phyloP scores from a whole-genome alignment of 2,113 vertebrate genomes.

The Zosterops pallidus region DNA sequence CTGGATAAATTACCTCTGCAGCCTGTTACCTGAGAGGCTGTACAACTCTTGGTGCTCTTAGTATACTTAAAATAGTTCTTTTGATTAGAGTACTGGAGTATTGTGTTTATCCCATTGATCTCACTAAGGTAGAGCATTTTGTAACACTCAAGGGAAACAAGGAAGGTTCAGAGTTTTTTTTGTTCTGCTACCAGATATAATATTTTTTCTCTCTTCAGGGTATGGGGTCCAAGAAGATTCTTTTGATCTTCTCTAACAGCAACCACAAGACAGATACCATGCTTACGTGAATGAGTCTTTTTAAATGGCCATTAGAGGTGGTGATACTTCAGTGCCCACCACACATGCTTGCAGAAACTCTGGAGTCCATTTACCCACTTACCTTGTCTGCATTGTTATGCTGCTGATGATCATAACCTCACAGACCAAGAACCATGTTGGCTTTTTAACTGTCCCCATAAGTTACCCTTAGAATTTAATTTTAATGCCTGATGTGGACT shows the following conservation, averaged over 20 bases:
- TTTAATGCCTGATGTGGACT: neutral
- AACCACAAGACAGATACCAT: neutral
- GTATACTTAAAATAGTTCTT: neutral
- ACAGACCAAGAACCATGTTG: neutral
- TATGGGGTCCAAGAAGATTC: neutral
- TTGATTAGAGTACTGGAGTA: neutral
- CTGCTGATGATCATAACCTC: neutral
- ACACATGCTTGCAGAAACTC: neutral
- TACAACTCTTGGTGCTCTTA: neutral
- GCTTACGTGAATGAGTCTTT: neutral
- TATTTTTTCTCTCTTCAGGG: neutral
- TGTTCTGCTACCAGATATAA: neutral
- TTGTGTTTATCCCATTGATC: neutral
- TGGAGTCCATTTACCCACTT: neutral
- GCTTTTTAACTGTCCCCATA: neutral
- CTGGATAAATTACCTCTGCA: neutral
- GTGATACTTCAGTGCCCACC: neutral
- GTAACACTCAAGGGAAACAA: neutral
- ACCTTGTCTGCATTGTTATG: neutral
- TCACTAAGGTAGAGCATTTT: neutral
- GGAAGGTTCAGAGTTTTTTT: neutral
- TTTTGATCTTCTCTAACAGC: neutral
- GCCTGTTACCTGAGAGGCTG: neutral
- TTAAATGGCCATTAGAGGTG: neutral
- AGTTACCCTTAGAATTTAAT: neutral